Evolutionary conservation across 1,140 invertebrate species (phyloP).

Genomic region (Palaemon carinicauda): DNA sequence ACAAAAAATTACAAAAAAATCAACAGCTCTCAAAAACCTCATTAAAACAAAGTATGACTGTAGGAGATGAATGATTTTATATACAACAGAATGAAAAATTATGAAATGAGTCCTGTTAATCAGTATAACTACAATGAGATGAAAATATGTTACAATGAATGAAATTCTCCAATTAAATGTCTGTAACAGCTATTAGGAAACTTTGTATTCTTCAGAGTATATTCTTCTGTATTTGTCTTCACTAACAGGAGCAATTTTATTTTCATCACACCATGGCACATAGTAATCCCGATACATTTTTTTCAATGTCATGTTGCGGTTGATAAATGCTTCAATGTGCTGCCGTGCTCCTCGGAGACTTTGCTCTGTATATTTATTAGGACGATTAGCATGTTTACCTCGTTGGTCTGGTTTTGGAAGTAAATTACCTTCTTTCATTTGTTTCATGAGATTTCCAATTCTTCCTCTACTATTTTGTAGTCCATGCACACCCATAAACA

Average conservation of each 20-base stretch:
- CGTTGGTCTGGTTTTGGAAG: conserved; percentile 46
- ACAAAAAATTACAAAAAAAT: too few species aligned
- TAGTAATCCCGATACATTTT: conserved; percentile 51
- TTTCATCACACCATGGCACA: conserved; percentile 45
- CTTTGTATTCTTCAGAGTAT: conserved; percentile 48
- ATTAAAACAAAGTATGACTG: too few species aligned
- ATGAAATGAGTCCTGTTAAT: too few species aligned
- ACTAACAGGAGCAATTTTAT: conserved; percentile 44
- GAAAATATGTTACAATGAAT: too few species aligned
- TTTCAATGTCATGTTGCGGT: conserved; percentile 46
- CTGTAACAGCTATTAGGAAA: conserved; percentile 22
- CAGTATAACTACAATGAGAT: too few species aligned
- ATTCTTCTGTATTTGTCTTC: conserved; percentile 51
- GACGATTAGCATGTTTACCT: conserved; percentile 38
- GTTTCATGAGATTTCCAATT: conserved; percentile 48
- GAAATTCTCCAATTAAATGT: too few species aligned
- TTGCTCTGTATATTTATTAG: conserved; percentile 47
- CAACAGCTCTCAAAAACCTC: too few species aligned
- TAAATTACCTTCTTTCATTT: conserved; percentile 45
- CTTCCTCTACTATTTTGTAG: conserved; percentile 47
- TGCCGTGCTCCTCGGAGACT: conserved; percentile 34
- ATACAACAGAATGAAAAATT: too few species aligned
- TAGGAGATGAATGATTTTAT: too few species aligned
- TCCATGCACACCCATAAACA: conserved; percentile 52
- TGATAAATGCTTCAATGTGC: conserved; percentile 51